These are phyloP conservation scores for Cariama cristata DNA, from an alignment of 2,113 vertebrate species.

Conservation along the genomic window DNA sequence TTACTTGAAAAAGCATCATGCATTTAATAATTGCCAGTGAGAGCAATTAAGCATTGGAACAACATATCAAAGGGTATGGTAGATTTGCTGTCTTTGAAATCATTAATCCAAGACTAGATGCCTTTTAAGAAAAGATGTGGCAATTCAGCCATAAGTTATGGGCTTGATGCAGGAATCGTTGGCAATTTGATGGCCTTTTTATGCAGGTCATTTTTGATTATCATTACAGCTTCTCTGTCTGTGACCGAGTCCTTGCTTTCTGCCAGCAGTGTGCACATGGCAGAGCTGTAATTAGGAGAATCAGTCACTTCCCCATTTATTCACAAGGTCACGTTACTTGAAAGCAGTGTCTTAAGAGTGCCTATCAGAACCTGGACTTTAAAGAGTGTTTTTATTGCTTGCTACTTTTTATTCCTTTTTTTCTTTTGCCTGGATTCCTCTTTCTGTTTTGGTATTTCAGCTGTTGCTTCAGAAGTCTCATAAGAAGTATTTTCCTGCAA, in stretches of 20 bases:
- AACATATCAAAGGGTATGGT: background rate
- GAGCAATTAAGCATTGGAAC: slow-evolving; percentile 28
- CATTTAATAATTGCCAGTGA: slow-evolving; percentile 36
- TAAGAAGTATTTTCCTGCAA: background rate
- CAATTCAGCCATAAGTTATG: background rate
- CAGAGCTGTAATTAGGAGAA: background rate
- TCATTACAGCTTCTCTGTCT: background rate
- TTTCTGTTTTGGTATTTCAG: background rate
- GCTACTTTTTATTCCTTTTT: background rate
- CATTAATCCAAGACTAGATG: background rate
- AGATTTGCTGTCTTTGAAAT: background rate
- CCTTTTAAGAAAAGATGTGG: slow-evolving; percentile 5
- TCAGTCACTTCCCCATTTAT: background rate
- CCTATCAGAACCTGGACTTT: background rate
- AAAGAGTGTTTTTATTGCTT: background rate
- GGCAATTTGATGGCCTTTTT: background rate
- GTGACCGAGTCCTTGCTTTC: background rate
- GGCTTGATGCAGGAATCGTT: background rate
- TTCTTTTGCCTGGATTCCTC: background rate
- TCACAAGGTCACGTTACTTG: slow-evolving; percentile 8
- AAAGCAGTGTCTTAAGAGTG: background rate
- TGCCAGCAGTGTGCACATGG: background rate
- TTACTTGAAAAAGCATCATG: slow-evolving; percentile 6
- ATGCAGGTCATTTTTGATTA: slow-evolving; percentile 4
- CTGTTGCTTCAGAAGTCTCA: background rate